A percentile compares a stretch with the other conserved stretches of the same genome.
Evolutionary conservation across 2,113 vertebrate genomes (phyloP).

Genomic region (Mandrillus leucophaeus): DNA sequence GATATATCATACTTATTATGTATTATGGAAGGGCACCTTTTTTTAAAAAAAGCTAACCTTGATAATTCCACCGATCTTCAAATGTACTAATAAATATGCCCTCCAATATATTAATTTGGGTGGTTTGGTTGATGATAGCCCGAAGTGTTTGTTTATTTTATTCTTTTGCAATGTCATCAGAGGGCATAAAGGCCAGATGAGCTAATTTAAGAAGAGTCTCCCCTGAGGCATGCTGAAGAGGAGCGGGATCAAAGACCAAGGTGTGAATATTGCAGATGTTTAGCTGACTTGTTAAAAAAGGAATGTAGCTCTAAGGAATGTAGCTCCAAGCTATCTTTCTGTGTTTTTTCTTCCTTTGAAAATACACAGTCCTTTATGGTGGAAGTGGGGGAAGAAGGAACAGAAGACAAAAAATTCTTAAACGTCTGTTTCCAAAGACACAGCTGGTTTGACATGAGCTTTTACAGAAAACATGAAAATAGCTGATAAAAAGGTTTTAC

Average conservation of each 20-base stretch:
- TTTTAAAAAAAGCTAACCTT: conserved; percentile 12
- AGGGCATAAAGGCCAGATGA: not conserved
- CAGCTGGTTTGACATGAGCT: not conserved
- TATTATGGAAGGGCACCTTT: not conserved
- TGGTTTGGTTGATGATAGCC: not conserved
- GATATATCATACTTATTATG: not conserved
- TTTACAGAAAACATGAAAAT: not conserved
- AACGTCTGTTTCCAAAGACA: not conserved
- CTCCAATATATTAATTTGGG: not conserved
- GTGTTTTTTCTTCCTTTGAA: not conserved
- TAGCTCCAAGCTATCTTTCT: not conserved
- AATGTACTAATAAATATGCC: not conserved
- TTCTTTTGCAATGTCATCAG: not conserved
- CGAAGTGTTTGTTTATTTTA: not conserved
- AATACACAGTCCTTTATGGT: not conserved
- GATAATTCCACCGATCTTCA: not conserved
- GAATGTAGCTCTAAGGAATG: not conserved
- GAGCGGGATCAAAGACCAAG: not conserved
- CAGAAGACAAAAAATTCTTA: not conserved
- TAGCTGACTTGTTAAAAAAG: not conserved
- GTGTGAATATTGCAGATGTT: not conserved
- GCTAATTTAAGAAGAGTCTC: not conserved
- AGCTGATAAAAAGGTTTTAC: not conserved
- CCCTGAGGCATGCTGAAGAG: not conserved
- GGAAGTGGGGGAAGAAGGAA: not conserved